A percentile compares a stretch with the other conserved stretches of the same genome.
phyloP scores from a whole-genome alignment of 2,113 vertebrate species.

The Heterotilapia buettikoferi region DNA sequence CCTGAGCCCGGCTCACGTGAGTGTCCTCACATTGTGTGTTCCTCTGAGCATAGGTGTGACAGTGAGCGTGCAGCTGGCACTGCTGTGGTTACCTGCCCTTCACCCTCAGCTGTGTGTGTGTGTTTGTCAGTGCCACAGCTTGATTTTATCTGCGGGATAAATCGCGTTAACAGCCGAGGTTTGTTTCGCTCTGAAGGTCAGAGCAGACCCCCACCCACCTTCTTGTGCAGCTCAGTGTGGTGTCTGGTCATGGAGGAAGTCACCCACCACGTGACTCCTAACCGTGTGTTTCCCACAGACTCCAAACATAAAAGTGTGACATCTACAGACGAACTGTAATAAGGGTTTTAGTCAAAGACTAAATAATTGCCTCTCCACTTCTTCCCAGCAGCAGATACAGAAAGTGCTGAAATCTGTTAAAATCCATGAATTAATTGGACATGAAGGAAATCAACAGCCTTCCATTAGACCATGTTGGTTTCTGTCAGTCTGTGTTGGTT shows the following conservation, averaged over 20 bases:
- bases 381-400: neutral
- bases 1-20: neutral
- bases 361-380: neutral
- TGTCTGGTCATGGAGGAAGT: neutral
- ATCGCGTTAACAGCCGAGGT: neutral
- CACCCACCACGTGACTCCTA: neutral
- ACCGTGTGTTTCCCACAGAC: neutral
- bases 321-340: neutral
- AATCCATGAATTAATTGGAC: neutral
- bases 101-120: neutral
- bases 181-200: constrained; percentile 37
- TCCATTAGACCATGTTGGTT: neutral
- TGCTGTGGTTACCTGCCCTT: neutral
- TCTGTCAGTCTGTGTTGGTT: neutral
- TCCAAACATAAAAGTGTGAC: neutral
- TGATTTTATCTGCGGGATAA: neutral
- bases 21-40: neutral
- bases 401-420: neutral
- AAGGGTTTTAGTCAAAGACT: neutral
- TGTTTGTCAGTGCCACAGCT: neutral
- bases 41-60: neutral
- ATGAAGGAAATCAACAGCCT: neutral
- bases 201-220: neutral
- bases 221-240: neutral
- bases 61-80: neutral